Conservation (phyloP, 2,888 invertebrate species). For the Heliconius hortense region DNA sequence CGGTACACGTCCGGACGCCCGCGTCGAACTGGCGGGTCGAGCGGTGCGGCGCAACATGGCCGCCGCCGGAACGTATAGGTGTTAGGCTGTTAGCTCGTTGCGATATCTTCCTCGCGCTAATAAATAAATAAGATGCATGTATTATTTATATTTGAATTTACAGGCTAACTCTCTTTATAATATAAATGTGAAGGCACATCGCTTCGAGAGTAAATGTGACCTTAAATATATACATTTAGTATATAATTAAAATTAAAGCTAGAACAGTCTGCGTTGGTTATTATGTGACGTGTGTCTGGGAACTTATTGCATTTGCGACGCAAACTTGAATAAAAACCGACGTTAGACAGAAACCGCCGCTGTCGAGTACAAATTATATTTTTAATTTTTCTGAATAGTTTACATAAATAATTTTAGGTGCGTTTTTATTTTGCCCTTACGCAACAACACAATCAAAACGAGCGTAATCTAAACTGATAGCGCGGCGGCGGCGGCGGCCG, state of each 20-base stretch:
- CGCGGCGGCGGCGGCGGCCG: not conserved
- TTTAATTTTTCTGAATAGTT: not conserved
- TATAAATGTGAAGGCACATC: not conserved
- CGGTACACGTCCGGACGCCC: conserved; percentile 66
- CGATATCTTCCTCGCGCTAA: conserved; percentile 69
- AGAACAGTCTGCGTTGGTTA: conserved; percentile 3
- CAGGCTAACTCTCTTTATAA: conserved; percentile 9
- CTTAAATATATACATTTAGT: not conserved
- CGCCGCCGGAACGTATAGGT: conserved; percentile 67
- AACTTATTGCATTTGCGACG: conserved; percentile 41
- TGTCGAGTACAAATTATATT: not conserved
- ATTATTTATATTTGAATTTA: conserved; percentile 25
- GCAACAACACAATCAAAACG: conserved; percentile 39
- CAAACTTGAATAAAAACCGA: conserved; percentile 27
- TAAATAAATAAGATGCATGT: conserved; percentile 72
- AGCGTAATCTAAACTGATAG: conserved; percentile 41
- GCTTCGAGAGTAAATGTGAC: not conserved
- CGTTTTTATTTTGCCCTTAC: conserved; percentile 30
- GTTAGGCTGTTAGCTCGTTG: conserved; percentile 66
- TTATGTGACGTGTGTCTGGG: conserved; percentile 21
- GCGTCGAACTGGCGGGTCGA: conserved; percentile 68
- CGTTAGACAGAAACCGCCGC: conserved; percentile 11
- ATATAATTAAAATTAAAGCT: conserved; percentile 10
- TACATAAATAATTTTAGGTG: conserved; percentile 15
- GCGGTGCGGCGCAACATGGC: conserved; percentile 66